These are phyloP conservation scores for Heliconius cydno DNA, from an alignment of 2,888 invertebrate species.

Conservation along the genomic window DNA sequence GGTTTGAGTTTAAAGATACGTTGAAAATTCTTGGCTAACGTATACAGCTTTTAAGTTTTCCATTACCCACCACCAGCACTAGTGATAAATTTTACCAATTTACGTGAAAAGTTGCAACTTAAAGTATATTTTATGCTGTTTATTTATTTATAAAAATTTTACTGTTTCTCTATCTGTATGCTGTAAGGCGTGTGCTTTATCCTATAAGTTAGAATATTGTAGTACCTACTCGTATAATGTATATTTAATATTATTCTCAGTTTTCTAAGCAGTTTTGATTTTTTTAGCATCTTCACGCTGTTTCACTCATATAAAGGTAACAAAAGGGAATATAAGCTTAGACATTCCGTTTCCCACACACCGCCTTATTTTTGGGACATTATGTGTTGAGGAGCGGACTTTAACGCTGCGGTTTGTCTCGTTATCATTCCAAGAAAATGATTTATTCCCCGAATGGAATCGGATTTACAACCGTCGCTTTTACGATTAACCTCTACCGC, in stretches of 20 bases:
- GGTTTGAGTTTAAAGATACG: neutral
- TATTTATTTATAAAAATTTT: constrained; percentile 12
- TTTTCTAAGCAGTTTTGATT: neutral
- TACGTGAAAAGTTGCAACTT: constrained; percentile 23
- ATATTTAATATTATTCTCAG: neutral
- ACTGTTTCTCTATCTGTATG: neutral
- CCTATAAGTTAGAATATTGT: neutral
- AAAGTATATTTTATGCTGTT: constrained; percentile 15
- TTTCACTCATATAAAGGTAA: neutral
- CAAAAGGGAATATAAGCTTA: no score
- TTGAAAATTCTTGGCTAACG: constrained; percentile 9
- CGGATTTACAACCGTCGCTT: no score
- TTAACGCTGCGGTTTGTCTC: no score
- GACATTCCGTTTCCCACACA: no score
- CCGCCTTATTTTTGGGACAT: no score
- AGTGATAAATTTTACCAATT: constrained; percentile 30
- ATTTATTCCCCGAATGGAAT: no score
- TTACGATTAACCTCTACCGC: no score
- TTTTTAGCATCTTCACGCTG: neutral
- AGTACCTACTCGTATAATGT: neutral
- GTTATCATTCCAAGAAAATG: no score
- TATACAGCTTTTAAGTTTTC: constrained; percentile 29
- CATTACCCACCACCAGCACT: constrained; percentile 18
- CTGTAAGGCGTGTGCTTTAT: neutral
- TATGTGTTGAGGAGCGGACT: no score